Evolutionary conservation across 64 coral and sea anemone genomes (phyloP), one percentile per base, ranked within the genome.

Genomic region (Actinia tenebrosa): DNA sequence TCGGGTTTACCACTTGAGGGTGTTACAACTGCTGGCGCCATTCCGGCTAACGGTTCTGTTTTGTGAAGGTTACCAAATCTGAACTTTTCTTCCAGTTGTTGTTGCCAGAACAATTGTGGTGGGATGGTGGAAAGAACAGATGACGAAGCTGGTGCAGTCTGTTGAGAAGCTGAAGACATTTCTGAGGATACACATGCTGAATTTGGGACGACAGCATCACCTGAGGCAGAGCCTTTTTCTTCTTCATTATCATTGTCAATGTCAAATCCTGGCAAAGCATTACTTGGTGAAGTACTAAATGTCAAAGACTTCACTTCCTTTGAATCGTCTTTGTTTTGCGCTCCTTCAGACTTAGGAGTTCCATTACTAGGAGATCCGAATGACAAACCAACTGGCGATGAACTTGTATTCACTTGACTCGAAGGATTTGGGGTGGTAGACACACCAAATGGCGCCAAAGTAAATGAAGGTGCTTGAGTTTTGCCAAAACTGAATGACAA

Each of bases 21-120:
- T 81, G 72, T 10, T 20, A 80, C 58, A 53, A 71, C 89, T n/a
- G 50, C 64, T 5, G 79, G 86, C 10, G 80, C 80, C 72, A 69
- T 85, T 81, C 20, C 50, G 60, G 53, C 53, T 17, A 84, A 80
- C 15, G 89, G 86, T 53, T 77, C 78, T 53, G 43, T 54, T 16
- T 47, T 64, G 43, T 97, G 45, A 27, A 84, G 56, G 44, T 84
- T 87, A 7, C 90, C 90, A 77, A 87, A 92, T 78, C 82, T 80
- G 78, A 92, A 92, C 43, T 61, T 82, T 63, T 85, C 89, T 56
- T 86, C 86, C 17, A 84, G 80, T 19, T 93, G 91, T 16, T 85
- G 83, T 46, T 85, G 23, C 94, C 94, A 97, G 56, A 93, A 93
- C 16, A 85, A 64, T 53, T 86, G 84, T 47, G 91, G 88, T 23